Evolutionary conservation across 2,888 invertebrate genomes (phyloP).

Genomic region (Teleogryllus oceanicus): DNA sequence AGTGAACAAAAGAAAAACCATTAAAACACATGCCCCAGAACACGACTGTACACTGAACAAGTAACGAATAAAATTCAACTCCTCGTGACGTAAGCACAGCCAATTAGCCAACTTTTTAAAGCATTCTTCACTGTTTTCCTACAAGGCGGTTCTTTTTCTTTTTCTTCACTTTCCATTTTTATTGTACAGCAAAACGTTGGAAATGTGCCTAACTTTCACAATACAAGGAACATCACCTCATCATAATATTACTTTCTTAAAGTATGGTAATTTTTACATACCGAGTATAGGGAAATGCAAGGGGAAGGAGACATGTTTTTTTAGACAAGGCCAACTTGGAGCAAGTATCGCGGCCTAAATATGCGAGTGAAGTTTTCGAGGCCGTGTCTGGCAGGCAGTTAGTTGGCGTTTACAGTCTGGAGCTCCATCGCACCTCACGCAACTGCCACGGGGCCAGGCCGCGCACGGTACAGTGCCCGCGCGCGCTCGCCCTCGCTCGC

Average conservation of each 20-base stretch:
- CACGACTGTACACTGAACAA: background rate
- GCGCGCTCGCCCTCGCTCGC: too few relatives aligned
- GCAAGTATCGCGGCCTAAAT: background rate
- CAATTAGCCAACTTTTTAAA: background rate
- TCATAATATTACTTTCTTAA: constrained; percentile 7
- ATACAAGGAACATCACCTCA: background rate
- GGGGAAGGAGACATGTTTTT: background rate
- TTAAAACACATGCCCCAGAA: background rate
- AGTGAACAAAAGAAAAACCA: background rate
- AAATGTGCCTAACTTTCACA: constrained; percentile 8
- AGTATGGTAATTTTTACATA: background rate
- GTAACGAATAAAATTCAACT: background rate
- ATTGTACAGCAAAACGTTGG: background rate
- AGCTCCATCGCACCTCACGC: background rate
- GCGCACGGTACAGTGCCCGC: background rate
- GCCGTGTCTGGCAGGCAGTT: constrained; percentile 4
- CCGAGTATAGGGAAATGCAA: background rate
- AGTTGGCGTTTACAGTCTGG: background rate
- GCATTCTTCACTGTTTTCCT: background rate
- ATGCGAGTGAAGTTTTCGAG: constrained; percentile 6
- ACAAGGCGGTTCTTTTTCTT: background rate
- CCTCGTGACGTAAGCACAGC: background rate
- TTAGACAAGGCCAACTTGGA: background rate
- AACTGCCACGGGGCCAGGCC: background rate
- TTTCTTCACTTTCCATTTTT: background rate